A percentile compares a stretch with the other conserved stretches of the same genome.
Conservation (phyloP, 1,140 invertebrate species). For the Anoplophora glabripennis region DNA sequence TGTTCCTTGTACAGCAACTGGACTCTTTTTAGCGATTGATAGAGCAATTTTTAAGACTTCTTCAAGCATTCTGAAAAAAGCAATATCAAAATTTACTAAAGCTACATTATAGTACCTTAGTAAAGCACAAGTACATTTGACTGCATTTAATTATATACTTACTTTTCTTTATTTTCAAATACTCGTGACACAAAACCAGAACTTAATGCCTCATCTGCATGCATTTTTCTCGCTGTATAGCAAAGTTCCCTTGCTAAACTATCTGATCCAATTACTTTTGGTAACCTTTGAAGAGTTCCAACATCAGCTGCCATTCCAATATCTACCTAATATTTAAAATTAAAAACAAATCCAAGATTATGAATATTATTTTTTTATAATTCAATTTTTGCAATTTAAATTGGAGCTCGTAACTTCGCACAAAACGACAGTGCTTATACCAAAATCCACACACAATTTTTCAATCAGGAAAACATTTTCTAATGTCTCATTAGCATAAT, state of each 20-base stretch:
- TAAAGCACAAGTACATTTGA: not conserved
- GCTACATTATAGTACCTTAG: not conserved
- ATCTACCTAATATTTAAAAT: conserved; percentile 54
- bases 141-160: conserved; percentile 22
- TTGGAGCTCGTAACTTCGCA: too few relatives aligned
- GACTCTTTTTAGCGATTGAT: conserved; percentile 85
- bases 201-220: conserved; percentile 73
- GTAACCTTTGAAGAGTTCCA: conserved; percentile 88
- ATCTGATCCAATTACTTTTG: conserved; percentile 87
- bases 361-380: too few relatives aligned
- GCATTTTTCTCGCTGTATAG: conserved; percentile 81
- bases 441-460: too few relatives aligned
- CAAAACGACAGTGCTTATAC: too few relatives aligned
- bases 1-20: conserved; percentile 88
- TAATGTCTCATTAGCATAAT: conserved; percentile 18
- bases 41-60: conserved; percentile 72
- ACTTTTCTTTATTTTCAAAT: conserved; percentile 69
- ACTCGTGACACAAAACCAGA: conserved; percentile 75
- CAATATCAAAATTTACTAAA: not conserved
- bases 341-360: too few relatives aligned
- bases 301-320: conserved; percentile 92
- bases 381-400: too few relatives aligned
- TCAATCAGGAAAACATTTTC: too few relatives aligned
- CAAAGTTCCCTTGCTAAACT: conserved; percentile 84
- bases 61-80: conserved; percentile 61